Conservation (phyloP, 1,140 invertebrate genomes). For the Saccostrea cuccullata region DNA sequence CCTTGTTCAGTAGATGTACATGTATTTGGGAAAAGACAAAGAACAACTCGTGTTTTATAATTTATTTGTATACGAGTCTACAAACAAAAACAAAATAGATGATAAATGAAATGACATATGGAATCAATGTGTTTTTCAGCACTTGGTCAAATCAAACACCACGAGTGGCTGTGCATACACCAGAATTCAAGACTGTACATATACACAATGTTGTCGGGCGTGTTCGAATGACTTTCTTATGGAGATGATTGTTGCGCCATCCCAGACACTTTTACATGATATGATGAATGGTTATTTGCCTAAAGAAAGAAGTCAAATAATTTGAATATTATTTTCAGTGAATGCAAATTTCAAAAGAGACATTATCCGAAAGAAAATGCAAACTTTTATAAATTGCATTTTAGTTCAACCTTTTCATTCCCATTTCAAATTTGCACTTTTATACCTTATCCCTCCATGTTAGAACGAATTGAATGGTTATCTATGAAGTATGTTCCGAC, state of each 20-base stretch:
- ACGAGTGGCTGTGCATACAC: not conserved
- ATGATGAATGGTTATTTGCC: conserved; percentile 9
- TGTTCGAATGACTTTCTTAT: conserved; percentile 8
- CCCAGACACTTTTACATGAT: conserved; percentile 15
- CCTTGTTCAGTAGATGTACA: too few species aligned
- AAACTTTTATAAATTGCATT: not conserved
- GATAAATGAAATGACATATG: not conserved
- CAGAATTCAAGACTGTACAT: not conserved
- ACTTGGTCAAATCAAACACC: not conserved
- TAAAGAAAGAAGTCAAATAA: conserved; percentile 21
- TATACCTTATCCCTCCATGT: not conserved
- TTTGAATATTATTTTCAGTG: not conserved
- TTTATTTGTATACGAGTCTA: conserved; percentile 26
- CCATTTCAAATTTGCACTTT: conserved; percentile 21
- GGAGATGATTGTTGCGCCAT: conserved; percentile 1
- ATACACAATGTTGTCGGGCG: not conserved
- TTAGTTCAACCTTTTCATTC: not conserved
- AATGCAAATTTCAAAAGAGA: conserved; percentile 9
- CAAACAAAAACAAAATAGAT: conserved; percentile 4
- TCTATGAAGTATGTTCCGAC: not conserved
- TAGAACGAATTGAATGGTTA: not conserved
- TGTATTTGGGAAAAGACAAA: not conserved
- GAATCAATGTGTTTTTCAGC: conserved; percentile 5
- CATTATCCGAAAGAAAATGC: not conserved
- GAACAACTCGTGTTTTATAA: not conserved